Base-by-base conservation (phyloP, 2,888 invertebrate genomes). In the Trichacis sp. region DNA sequence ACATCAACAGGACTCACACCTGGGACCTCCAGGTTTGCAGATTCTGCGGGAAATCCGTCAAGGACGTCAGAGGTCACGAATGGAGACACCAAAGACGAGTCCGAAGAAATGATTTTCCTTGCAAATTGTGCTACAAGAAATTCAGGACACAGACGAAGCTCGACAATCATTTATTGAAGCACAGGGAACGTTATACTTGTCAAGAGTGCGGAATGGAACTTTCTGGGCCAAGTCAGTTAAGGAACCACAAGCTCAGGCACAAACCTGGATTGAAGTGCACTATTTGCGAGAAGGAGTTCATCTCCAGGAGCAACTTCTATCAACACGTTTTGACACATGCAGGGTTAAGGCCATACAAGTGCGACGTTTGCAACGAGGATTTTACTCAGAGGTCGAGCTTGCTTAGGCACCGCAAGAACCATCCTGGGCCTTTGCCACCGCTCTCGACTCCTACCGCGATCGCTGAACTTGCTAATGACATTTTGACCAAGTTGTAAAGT, bases 241-340 rank as follows among this genome's bases (percentile, higher is more conserved):
- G 51, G 17, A 55, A 70, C 51, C 71, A 72, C 51, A 60, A 59
- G 9, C 30, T 59, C 11, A 64, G 64, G 43, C 69, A 71, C 51
- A 68, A 55, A 29, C 40, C 57, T 0, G 49, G 67, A 3, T 72
- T 49, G 2, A 70, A 65, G 0, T 80, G 79, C 48, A 36, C 62
- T 0, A 45, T 79, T 2, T 80, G 79, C 20, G 42, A 69, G 0
- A 79, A 73, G 38, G 43, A 36, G 1, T 79, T 78, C 15, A 29
- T 60, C 0, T 73, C 72, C 0, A 65, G 55, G 36, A 76, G 73
- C 17, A 76, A 76, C 58, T 78, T 69, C 36, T 73, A 79, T 53
- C 75, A 75, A 17, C 80, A 78, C 53, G 72, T 79, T 2, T 63
- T 79, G 1, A 76, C 75, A 2, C 80, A 80, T 33, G 75, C 78